A percentile compares a stretch with the other conserved stretches of the same genome.
Conservation (phyloP, 1,140 invertebrate genomes). For the Drosophila watanabei region DNA sequence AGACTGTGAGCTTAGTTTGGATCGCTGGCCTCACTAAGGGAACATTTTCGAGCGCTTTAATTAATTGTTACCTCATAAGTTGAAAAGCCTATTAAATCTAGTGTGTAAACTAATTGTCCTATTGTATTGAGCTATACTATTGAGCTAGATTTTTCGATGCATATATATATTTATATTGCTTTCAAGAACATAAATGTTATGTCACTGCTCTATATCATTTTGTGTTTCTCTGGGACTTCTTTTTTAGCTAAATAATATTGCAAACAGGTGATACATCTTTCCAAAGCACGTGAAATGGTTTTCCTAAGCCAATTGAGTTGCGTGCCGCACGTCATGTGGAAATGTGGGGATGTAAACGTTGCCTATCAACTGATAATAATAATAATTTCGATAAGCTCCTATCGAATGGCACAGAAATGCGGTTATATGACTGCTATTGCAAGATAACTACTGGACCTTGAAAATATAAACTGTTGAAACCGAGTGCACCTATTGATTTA, state of each 20-base stretch:
- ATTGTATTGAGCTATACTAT: constrained; percentile 25
- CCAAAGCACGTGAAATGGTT: not conserved
- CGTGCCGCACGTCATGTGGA: constrained; percentile 38
- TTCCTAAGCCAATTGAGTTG: not conserved
- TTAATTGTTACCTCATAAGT: constrained; percentile 69
- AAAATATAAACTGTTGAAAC: not conserved
- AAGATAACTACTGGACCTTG: constrained; percentile 7
- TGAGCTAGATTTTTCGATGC: constrained; percentile 59
- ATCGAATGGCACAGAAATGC: constrained; percentile 10
- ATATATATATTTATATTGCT: constrained; percentile 58
- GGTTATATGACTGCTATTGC: constrained; percentile 10
- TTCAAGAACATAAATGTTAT: constrained; percentile 37
- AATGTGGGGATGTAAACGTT: constrained; percentile 1
- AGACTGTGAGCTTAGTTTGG: constrained; percentile 32
- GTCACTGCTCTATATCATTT: constrained; percentile 9
- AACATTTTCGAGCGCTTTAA: constrained; percentile 59
- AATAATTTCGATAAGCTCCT: constrained; percentile 19
- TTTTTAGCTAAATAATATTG: constrained; percentile 10
- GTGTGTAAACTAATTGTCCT: constrained; percentile 60
- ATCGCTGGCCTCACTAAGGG: constrained; percentile 16
- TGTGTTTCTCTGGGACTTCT: not conserved
- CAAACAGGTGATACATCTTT: constrained; percentile 6
- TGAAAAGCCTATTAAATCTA: constrained; percentile 65
- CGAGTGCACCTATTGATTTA: no score
- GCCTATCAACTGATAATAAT: constrained; percentile 26